Conservation (phyloP, 2,113 vertebrate species). For the Varanus salvator region DNA sequence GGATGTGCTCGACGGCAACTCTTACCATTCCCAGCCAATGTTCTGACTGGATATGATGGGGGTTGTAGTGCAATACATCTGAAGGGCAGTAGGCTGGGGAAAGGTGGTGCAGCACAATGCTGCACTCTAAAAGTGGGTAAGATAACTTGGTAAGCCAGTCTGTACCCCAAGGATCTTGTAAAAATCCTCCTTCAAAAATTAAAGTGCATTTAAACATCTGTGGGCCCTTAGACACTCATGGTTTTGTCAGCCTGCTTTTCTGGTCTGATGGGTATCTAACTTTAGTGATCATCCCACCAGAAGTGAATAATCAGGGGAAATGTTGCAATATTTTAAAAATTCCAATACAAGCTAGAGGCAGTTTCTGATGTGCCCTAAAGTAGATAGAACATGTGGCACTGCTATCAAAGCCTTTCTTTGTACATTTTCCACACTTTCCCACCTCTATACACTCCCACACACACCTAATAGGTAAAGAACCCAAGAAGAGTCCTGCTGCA, state of each 20-base stretch:
- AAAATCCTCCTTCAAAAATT: background rate
- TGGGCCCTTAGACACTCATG: background rate
- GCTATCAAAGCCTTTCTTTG: background rate
- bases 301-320: background rate
- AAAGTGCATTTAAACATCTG: background rate
- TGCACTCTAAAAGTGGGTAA: background rate
- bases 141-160: background rate
- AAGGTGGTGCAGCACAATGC: background rate
- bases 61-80: background rate
- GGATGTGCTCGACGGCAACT: background rate
- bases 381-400: background rate
- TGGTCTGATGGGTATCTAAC: background rate
- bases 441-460: too few relatives aligned
- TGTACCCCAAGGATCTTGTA: background rate
- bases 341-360: too few relatives aligned
- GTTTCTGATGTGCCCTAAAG: background rate
- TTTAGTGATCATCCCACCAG: background rate
- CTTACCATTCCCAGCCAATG: background rate
- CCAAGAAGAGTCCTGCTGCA: too few relatives aligned
- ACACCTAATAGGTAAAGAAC: too few relatives aligned
- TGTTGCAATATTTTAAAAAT: background rate
- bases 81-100: background rate
- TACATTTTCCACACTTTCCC: background rate
- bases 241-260: background rate
- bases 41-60: too few relatives aligned